Base-by-base conservation (phyloP, 1,140 invertebrate genomes). In the Euborellia annulipes region DNA sequence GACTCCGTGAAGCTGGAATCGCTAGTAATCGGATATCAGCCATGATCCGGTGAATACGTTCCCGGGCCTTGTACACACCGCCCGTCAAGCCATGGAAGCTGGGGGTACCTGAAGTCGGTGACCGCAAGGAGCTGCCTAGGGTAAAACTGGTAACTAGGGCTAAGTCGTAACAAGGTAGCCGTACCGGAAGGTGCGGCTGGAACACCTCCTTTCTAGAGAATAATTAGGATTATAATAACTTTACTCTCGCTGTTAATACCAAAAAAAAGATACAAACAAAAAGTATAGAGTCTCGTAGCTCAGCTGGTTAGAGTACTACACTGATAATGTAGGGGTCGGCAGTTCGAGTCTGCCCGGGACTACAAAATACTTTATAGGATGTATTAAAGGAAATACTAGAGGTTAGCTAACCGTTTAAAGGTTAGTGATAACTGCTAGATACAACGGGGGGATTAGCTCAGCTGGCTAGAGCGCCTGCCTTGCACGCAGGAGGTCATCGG, bases 141-240 rank as follows among this genome's bases (percentile, higher is more conserved):
- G 58, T 57, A 48, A 44, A 57, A 45, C 52, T 43, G 36, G 52
- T 55, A 57, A 69, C 54, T 65, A 58, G 65, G 64, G 62, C 60
- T 53, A 67, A 67, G 65, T 66, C 62, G 66, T 67, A 67, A 67
- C 66, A 68, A 67, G 66, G 65, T 67, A 67, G 57, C 65, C 54
- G 62, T 68, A 67, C 27, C 37, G 63, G 65, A 68, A 68, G n/a
- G 36, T 68, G 66, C 53, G 57, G 66, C 58, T 68, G 65, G 65
- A 67, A 58, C 53, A 65, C 48, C 55, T 43, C 41, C 41, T 43
- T 43, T 43, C 14, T n/a, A 43, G 4, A 14, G 21, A 43, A 11
- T 7, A 17, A 6, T 38, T 7, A 32, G 30, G n/a, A n/a, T n/a
- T n/a, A n/a, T n/a, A n/a, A n/a, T n/a, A n/a, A n/a, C n/a, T n/a